Conservation (phyloP, 2,113 vertebrate genomes). For the Rattus rattus region DNA sequence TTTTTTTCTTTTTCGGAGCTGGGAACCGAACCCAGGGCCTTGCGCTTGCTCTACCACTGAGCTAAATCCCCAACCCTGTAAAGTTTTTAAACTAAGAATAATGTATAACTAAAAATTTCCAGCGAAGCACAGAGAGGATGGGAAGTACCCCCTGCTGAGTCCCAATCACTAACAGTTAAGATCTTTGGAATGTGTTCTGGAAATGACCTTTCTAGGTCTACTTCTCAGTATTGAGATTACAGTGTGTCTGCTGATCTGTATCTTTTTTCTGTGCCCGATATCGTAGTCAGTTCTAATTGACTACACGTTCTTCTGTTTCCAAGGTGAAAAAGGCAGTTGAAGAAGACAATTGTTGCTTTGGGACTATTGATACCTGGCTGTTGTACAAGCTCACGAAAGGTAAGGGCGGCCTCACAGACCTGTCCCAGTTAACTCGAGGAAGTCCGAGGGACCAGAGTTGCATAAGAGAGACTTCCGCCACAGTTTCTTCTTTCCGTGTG, state of each 20-base stretch:
- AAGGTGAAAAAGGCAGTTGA: constrained; percentile 90
- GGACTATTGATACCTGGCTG: constrained; percentile 96
- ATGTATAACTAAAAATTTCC: constrained; percentile 1
- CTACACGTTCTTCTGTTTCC: constrained; percentile 46
- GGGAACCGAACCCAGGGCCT: no score
- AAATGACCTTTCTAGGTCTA: background rate
- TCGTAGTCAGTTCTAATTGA: background rate
- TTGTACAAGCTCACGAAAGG: constrained; percentile 96
- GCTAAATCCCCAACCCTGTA: no score
- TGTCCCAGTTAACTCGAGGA: background rate
- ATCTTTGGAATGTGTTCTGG: background rate
- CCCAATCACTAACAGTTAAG: background rate
- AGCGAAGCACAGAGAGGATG: background rate
- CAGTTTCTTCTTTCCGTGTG: background rate
- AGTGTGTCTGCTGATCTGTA: background rate
- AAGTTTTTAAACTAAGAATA: background rate
- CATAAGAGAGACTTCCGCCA: background rate
- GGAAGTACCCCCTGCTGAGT: background rate
- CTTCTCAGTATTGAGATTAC: background rate
- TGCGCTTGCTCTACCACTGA: no score
- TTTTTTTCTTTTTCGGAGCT: no score
- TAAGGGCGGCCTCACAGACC: constrained; percentile 61
- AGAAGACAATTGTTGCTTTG: constrained; percentile 95
- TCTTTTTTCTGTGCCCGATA: background rate
- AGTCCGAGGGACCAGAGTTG: background rate